phyloP scores from a whole-genome alignment of 2,797 vertebrate genomes.

The Neoniphon sammara region DNA sequence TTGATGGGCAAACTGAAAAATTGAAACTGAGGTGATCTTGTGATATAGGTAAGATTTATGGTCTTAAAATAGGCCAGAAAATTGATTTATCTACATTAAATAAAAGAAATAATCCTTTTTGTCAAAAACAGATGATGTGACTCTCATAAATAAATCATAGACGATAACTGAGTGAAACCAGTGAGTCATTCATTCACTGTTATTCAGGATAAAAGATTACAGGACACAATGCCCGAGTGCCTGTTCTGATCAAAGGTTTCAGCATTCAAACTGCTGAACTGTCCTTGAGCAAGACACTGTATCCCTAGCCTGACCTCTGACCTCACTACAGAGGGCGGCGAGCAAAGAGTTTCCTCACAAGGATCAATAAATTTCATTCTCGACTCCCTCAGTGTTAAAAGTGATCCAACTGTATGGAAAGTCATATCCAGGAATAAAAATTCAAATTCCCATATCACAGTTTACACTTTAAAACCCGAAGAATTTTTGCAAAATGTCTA shows the following conservation, averaged over 20 bases:
- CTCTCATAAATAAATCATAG: not conserved
- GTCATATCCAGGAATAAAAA: not conserved
- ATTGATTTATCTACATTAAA: not conserved
- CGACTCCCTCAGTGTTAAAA: not conserved
- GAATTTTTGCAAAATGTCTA: too few species aligned
- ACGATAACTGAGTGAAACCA: too few species aligned
- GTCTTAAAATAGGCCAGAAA: too few species aligned
- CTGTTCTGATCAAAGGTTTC: too few species aligned
- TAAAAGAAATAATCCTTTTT: not conserved
- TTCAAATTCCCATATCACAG: too few species aligned
- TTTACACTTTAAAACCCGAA: too few species aligned
- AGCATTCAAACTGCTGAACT: not conserved
- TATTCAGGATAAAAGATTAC: too few species aligned
- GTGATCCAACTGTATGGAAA: not conserved
- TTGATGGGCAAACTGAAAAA: not conserved
- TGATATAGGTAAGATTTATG: too few species aligned
- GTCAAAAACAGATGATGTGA: not conserved
- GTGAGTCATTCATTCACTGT: not conserved
- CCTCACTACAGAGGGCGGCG: not conserved
- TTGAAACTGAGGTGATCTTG: not conserved
- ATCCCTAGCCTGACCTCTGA: not conserved
- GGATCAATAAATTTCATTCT: not conserved
- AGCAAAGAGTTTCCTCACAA: not conserved
- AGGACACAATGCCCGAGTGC: too few species aligned
- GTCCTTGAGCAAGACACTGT: too few species aligned